Conservation (phyloP, 2,797 vertebrate genomes). For the Naso thynnoides region DNA sequence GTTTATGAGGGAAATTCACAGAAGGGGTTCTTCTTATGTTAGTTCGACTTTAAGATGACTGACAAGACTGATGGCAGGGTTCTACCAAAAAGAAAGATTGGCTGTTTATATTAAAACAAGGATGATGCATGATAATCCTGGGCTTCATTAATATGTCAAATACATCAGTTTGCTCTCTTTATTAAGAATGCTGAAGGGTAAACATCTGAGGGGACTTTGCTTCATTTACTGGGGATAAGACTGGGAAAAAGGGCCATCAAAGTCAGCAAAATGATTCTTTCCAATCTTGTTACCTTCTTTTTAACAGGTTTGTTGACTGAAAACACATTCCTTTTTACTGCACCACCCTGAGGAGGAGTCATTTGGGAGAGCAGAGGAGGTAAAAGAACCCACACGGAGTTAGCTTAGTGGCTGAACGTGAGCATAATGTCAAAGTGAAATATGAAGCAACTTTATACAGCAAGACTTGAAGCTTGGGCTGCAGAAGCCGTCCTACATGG, state of each 20-base stretch:
- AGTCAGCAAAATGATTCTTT: not conserved
- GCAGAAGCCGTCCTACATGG: not conserved
- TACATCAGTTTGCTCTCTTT: not conserved
- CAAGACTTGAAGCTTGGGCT: not conserved
- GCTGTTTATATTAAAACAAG: not conserved
- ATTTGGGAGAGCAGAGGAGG: constrained; percentile 41
- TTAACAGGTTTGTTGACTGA: constrained; percentile 70
- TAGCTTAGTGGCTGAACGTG: constrained; percentile 1
- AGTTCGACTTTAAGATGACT: constrained; percentile 26
- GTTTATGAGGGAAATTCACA: constrained; percentile 7
- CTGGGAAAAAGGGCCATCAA: not conserved
- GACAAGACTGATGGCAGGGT: constrained; percentile 4
- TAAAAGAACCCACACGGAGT: constrained; percentile 39
- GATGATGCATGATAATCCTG: not conserved
- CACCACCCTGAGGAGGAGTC: constrained; percentile 64
- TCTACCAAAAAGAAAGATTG: constrained; percentile 1
- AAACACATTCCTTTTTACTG: constrained; percentile 71
- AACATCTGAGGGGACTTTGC: not conserved
- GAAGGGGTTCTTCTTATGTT: constrained; percentile 34
- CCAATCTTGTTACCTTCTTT: constrained; percentile 75
- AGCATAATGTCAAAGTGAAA: not conserved
- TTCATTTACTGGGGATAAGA: not conserved
- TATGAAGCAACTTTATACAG: not conserved
- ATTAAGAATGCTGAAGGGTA: not conserved
- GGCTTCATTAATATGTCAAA: not conserved